phyloP scores from a whole-genome alignment of 2,888 invertebrate genomes.

The Hypolimnas misippus region DNA sequence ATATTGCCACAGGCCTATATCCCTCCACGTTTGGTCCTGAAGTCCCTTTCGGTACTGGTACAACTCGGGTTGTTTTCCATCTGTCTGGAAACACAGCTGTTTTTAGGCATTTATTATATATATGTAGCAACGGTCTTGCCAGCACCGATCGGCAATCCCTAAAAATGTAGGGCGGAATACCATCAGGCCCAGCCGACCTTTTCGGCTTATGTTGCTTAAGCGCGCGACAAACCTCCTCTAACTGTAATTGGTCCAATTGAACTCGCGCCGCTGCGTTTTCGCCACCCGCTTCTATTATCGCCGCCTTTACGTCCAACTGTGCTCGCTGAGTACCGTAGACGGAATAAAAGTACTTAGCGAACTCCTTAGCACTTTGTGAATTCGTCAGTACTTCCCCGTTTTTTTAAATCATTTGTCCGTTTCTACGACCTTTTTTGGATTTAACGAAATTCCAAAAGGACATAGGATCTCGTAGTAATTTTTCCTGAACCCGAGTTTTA shows the following conservation, averaged over 20 bases:
- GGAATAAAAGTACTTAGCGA: no score
- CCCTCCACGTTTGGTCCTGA: no score
- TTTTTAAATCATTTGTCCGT: no score
- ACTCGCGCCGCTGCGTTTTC: conserved; percentile 14
- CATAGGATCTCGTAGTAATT: no score
- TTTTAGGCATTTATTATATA: conserved; percentile 4
- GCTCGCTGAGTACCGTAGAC: no score
- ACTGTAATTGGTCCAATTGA: neutral
- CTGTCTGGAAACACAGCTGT: conserved; percentile 1
- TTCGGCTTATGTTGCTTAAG: neutral
- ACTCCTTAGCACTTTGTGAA: no score
- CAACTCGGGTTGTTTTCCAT: conserved; percentile 10
- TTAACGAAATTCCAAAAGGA: no score
- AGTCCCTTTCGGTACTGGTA: conserved; percentile 8
- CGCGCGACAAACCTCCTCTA: neutral
- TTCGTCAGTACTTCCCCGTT: no score
- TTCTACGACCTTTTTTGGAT: no score
- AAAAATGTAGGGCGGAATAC: neutral
- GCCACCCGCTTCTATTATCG: neutral
- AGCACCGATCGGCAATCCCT: neutral
- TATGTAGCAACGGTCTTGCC: neutral
- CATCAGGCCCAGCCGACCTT: neutral
- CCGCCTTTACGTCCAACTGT: neutral
- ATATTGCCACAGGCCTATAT: neutral
- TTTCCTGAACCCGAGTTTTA: no score